Conservation (phyloP, 2,113 vertebrate species). For the Myotis lucifugus region DNA sequence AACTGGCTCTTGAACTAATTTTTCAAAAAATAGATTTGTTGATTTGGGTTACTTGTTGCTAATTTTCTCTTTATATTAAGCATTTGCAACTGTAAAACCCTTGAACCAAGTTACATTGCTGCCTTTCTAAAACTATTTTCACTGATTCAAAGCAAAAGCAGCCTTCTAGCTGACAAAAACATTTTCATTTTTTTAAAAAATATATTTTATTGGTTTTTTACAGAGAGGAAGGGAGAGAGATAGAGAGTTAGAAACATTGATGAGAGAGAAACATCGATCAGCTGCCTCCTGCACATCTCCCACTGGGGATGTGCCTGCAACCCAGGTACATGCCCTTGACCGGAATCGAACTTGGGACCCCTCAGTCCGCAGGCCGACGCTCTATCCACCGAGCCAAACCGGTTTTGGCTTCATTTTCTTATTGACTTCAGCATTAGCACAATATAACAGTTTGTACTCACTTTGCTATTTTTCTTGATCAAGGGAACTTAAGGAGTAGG, state of each 20-base stretch:
- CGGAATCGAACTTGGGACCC: no score
- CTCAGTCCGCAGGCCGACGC: no score
- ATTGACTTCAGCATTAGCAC: background rate
- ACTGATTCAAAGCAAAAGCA: constrained; percentile 33
- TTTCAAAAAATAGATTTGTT: background rate
- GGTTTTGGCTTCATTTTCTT: constrained; percentile 50
- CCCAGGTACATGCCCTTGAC: no score
- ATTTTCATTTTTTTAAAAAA: constrained; percentile 37
- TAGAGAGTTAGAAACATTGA: no score
- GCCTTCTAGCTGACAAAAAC: background rate
- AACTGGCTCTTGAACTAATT: background rate
- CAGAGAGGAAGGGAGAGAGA: no score
- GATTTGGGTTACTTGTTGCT: background rate
- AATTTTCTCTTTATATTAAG: background rate
- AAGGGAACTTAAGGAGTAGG: background rate
- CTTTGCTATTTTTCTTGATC: constrained; percentile 46
- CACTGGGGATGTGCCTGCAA: no score
- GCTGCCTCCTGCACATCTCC: no score
- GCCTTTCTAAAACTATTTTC: constrained; percentile 22
- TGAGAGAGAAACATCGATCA: no score
- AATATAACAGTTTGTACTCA: background rate
- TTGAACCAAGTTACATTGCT: constrained; percentile 1
- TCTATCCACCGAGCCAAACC: no score
- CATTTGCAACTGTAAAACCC: constrained; percentile 6
- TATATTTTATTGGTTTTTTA: no score